phyloP scores from a whole-genome alignment of 1,140 invertebrate species.

The Drosophila trapezifrons region DNA sequence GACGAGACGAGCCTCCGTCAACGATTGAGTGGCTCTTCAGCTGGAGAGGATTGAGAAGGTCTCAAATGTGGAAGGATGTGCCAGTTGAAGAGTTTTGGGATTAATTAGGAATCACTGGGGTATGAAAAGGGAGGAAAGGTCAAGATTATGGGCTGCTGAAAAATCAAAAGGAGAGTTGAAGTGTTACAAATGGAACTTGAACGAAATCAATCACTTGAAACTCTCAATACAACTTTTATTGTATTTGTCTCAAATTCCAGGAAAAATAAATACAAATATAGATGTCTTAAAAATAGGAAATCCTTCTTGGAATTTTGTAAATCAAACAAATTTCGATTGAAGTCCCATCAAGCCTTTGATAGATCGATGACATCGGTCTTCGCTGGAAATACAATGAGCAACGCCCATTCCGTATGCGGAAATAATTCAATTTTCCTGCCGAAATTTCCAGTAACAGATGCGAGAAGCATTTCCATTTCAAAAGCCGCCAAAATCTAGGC shows the following conservation, averaged over 20 bases:
- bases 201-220: constrained; percentile 8
- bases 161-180: neutral
- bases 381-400: constrained; percentile 13
- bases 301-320: neutral
- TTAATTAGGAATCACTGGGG: constrained; percentile 34
- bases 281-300: neutral
- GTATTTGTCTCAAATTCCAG: neutral
- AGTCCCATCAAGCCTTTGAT: constrained; percentile 6
- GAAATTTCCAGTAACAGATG: constrained; percentile 22
- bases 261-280: neutral
- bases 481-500: constrained; percentile 21
- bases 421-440: constrained; percentile 37
- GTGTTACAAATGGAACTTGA: neutral
- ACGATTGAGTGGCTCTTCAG: constrained; percentile 52
- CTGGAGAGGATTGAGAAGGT: constrained; percentile 21
- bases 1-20: constrained; percentile 33
- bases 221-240: neutral
- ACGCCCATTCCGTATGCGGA: constrained; percentile 31
- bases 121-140: constrained; percentile 6
- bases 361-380: constrained; percentile 27
- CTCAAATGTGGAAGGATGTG: constrained; percentile 17
- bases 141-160: constrained; percentile 10
- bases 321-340: neutral
- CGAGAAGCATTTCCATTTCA: constrained; percentile 36
- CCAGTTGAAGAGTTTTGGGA: constrained; percentile 38